Percentiles rank a stretch among this genome's conserved stretches.
Conservation (phyloP, 1,140 invertebrate species). For the Protaetia brevitarsis region DNA sequence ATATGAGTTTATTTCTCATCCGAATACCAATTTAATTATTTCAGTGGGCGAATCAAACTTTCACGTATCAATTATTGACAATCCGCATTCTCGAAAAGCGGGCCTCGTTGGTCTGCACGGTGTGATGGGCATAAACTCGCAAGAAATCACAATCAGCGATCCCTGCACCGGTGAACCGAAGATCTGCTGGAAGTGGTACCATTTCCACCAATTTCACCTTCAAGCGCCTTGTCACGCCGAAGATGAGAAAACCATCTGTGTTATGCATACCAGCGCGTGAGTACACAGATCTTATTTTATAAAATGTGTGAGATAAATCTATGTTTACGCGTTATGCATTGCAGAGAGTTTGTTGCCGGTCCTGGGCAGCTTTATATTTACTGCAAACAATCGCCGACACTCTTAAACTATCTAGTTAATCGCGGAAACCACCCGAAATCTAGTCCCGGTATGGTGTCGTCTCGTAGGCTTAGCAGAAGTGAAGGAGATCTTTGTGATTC, state of each 20-base stretch:
- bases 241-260: slow-evolving; percentile 55
- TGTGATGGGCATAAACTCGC: slow-evolving; percentile 49
- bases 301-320: background rate
- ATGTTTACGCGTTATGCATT: slow-evolving; percentile 26
- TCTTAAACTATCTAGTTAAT: slow-evolving; percentile 50
- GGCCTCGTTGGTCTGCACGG: slow-evolving; percentile 55
- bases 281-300: slow-evolving; percentile 9
- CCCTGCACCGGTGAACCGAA: slow-evolving; percentile 50
- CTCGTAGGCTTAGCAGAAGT: slow-evolving; percentile 51
- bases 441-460: slow-evolving; percentile 32
- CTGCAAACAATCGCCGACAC: slow-evolving; percentile 48
- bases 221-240: slow-evolving; percentile 50
- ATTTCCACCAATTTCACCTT: slow-evolving; percentile 54
- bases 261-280: slow-evolving; percentile 54
- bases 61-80: slow-evolving; percentile 55
- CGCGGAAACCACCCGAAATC: slow-evolving; percentile 48
- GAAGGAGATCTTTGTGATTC: slow-evolving; percentile 51
- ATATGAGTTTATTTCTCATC: background rate
- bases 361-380: slow-evolving; percentile 54
- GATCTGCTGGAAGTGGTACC: slow-evolving; percentile 53
- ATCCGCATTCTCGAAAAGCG: slow-evolving; percentile 52
- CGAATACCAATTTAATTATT: slow-evolving; percentile 22
- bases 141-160: slow-evolving; percentile 53
- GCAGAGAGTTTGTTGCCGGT: slow-evolving; percentile 52
- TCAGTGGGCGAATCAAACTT: slow-evolving; percentile 49